Conservation (phyloP, 2,888 invertebrate genomes). For the Hyles lineata region DNA sequence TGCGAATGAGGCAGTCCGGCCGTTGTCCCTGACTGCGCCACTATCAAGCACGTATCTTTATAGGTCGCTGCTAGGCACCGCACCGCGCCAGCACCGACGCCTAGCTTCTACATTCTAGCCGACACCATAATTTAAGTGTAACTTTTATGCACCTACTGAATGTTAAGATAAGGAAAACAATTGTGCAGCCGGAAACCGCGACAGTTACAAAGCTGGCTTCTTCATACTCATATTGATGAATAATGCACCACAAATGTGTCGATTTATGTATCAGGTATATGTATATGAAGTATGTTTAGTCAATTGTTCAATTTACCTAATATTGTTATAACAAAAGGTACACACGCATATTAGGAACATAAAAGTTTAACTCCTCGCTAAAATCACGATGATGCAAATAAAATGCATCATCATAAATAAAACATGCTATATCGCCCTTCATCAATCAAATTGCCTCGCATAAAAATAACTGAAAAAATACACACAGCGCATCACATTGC, state of each 20-base stretch:
- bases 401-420: not conserved
- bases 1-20: slow-evolving; percentile 83
- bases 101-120: slow-evolving; percentile 13
- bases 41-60: slow-evolving; percentile 80
- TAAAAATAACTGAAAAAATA: slow-evolving; percentile 23
- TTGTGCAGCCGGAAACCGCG: slow-evolving; percentile 16
- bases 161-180: slow-evolving; percentile 21
- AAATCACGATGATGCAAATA: not conserved
- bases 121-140: not conserved
- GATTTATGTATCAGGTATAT: not conserved
- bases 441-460: not conserved
- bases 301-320: too few species aligned
- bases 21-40: slow-evolving; percentile 82
- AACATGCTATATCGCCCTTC: not conserved
- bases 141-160: slow-evolving; percentile 11
- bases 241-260: not conserved
- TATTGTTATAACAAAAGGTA: too few species aligned
- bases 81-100: slow-evolving; percentile 58
- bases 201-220: slow-evolving; percentile 5
- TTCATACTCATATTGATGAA: not conserved
- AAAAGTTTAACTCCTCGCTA: too few species aligned
- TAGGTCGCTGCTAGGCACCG: slow-evolving; percentile 74
- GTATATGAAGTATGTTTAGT: too few species aligned
- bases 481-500: slow-evolving; percentile 49
- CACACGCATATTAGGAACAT: too few species aligned